Conservation (phyloP, 2,113 vertebrate genomes). For the Microtus ochrogaster region DNA sequence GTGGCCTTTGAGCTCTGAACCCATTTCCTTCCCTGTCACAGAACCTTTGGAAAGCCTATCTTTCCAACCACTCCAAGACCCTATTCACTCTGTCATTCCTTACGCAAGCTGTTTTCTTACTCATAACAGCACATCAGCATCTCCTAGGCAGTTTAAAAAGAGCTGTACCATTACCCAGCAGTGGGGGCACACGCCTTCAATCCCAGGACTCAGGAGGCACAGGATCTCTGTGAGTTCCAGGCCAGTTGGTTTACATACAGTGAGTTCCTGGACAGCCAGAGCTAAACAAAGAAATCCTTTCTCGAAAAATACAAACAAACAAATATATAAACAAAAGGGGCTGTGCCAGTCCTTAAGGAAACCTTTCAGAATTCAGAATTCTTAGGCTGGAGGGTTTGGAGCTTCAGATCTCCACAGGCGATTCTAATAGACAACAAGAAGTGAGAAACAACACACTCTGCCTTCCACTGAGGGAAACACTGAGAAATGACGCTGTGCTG, state of each 20-base stretch:
- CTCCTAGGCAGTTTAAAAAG: slow-evolving; percentile 21
- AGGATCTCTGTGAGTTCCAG: neutral
- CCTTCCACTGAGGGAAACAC: slow-evolving; percentile 5
- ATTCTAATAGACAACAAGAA: neutral
- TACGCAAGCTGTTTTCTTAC: neutral
- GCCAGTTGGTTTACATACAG: too few relatives aligned
- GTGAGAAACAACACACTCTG: neutral
- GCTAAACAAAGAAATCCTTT: neutral
- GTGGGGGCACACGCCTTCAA: neutral
- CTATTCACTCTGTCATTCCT: neutral
- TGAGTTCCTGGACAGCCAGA: neutral
- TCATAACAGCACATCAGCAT: neutral
- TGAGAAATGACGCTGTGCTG: neutral
- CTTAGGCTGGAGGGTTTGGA: neutral
- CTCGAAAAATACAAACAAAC: neutral
- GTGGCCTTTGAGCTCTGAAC: neutral
- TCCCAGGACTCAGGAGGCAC: neutral
- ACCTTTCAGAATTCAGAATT: slow-evolving; percentile 23
- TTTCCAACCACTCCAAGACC: neutral
- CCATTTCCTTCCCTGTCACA: neutral
- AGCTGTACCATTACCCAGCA: neutral
- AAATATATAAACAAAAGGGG: neutral
- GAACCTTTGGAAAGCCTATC: neutral
- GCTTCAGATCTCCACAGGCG: neutral
- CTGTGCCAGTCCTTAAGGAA: neutral